Evolutionary conservation across 1,140 invertebrate species (phyloP), one percentile per base, ranked within the genome.

Genomic region (Procambarus clarkii): DNA sequence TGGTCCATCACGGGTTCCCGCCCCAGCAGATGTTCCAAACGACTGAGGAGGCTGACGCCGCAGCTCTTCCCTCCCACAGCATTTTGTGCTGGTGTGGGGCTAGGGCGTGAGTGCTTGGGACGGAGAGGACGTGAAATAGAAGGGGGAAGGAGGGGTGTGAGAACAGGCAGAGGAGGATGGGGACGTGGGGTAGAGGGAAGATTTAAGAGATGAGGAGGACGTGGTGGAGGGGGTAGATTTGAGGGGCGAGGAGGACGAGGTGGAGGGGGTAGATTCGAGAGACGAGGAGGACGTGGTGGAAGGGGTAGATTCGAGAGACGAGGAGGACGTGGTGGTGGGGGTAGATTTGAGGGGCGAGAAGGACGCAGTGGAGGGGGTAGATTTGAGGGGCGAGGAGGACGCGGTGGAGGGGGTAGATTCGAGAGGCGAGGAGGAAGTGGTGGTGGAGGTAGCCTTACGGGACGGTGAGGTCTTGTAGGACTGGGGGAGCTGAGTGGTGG

Each of bases 1-100:
- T 74, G 64, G 34, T 88, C 87, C 60, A 54, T 82, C 34, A 54
- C 60, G 21, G 82, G 18, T 21, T 88, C 87, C 1, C 87, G 18
- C 45, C 78, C 79, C 60, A 88, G 60, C 21, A 88, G 48, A 2
- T 88, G 45, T 5, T 82, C 80, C 60, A 88, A 50, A 24, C 24
- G 79, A 21, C 15, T 48, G 45, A 88, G 79, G 11, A 88, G 24
- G 3, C 34, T 3, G 3, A 2, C 24, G 2, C 87, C 87, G 45
- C 87, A 88, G 4, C 34, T 44, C 21, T 44, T 9, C 1, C 34
- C 34, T 7, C 81, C 9, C 18, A 45, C 46, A 8, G 69, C 60
- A 24, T 54, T 45, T 34, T 11, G 15, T 34, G 2, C 58, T n/a
- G 76, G 18, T 24, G 46, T 21, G 0, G 45, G 86, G 54, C 0